Base-by-base conservation (phyloP, 1,140 invertebrate genomes). In the Euschistus heros region DNA sequence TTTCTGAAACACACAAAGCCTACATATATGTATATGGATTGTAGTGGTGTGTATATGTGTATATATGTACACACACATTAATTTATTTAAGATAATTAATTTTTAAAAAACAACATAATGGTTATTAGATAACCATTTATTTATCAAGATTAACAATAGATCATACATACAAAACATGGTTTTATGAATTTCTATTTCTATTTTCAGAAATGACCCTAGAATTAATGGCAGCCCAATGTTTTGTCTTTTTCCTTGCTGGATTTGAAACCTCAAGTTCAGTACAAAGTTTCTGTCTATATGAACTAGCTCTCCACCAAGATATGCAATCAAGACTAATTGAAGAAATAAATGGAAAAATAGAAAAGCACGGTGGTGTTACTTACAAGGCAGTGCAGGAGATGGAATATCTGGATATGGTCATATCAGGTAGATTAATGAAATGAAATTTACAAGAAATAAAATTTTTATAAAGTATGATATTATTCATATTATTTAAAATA, bases 251-350 rank as follows among this genome's bases (percentile, higher is more conserved):
- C 72, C 57, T 82, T 15, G 83, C 80, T 27, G 83, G 82, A 42
- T 86, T 81, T 69, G 86, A 87, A 46, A 84, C 84, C 0, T 79
- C 83, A 27, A 78, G 84, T 8, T 77, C 77, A 1, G 77, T 79
- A 0, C 75, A 86, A 66, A 71, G 77, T 0, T 82, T 80, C 65
- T 72, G 76, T 1, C 67, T 82, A 0, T 82, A 82, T 69, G 79
- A 82, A 66, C 70, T 88, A 64, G 82, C 84, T 0, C 65, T 77
- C 2, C 75, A 86, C 71, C 80, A 78, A 20, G 77, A 82, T 0
- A 72, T 83, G 3, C 86, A 88, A 69, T 74, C 82, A 1, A 77
- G 73, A 66, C 59, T 83, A 2, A 70, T 80, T 4, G 69, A 76
- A 33, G 84, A 88, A 75, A 80, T 89, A 0, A 63, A 74, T 2